Percentiles rank a stretch among this genome's conserved stretches.
Evolutionary conservation across 2,797 vertebrate species (phyloP).

Genomic region (Brachyrhaphis roseni): DNA sequence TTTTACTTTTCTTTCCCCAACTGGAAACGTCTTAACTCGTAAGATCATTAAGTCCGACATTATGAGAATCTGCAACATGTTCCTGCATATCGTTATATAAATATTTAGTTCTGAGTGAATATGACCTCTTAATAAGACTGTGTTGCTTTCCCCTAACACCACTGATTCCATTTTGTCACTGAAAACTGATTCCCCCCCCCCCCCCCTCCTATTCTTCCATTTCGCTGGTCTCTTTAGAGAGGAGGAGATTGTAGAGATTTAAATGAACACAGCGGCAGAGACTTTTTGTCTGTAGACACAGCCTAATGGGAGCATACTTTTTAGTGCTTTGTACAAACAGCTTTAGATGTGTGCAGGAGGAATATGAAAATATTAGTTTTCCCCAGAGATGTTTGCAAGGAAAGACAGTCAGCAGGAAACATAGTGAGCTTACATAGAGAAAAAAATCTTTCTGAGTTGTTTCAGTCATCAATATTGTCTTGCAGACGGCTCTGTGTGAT

Average conservation of each 20-base stretch:
- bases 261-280: constrained; percentile 14
- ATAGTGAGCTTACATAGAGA: constrained; percentile 7
- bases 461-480: constrained; percentile 4
- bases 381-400: background rate
- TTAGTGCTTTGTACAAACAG: constrained; percentile 13
- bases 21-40: background rate
- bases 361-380: constrained; percentile 14
- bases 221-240: background rate
- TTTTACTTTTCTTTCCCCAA: background rate
- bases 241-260: background rate
- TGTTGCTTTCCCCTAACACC: background rate
- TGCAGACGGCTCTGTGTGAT: constrained; percentile 10
- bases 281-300: background rate
- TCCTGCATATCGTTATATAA: background rate
- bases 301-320: constrained; percentile 1
- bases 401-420: constrained; percentile 19
- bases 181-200: background rate
- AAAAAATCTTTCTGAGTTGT: background rate
- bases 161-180: background rate
- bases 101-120: background rate
- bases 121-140: background rate
- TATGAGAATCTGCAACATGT: background rate
- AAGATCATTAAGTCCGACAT: background rate
- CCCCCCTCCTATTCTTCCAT: background rate
- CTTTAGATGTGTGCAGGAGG: constrained; percentile 12